Evolutionary conservation across 2,888 invertebrate genomes (phyloP).

Genomic region (Rhyacophila evoluta): DNA sequence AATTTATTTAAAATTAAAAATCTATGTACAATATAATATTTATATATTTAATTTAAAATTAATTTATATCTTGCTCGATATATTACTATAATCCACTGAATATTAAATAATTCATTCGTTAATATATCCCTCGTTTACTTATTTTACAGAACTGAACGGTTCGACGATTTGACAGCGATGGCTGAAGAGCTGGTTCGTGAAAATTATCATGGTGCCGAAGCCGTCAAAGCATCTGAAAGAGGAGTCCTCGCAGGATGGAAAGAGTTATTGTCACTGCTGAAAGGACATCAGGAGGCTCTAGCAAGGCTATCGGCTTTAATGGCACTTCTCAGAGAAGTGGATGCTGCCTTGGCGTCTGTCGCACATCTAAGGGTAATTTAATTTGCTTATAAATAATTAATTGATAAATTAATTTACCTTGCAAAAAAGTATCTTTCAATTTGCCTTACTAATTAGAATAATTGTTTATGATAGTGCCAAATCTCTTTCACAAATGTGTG

Average conservation of each 20-base stretch:
- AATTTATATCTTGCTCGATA: too few species aligned
- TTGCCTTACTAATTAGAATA: background rate
- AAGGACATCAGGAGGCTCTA: conserved; percentile 83
- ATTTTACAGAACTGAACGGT: conserved; percentile 82
- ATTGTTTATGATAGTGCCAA: background rate
- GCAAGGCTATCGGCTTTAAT: conserved; percentile 86
- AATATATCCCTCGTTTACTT: too few species aligned
- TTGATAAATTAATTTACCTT: too few species aligned
- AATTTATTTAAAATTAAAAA: too few species aligned
- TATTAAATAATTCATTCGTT: too few species aligned
- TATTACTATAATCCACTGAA: too few species aligned
- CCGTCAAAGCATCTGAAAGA: conserved; percentile 77
- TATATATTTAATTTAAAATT: too few species aligned
- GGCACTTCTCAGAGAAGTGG: conserved; percentile 91
- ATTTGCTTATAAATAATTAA: too few species aligned
- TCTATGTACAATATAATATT: too few species aligned
- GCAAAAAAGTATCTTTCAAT: too few species aligned
- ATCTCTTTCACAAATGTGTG: background rate
- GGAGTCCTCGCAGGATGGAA: conserved; percentile 91
- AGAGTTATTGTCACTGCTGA: conserved; percentile 84
- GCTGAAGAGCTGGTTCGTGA: conserved; percentile 91
- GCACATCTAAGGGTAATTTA: conserved; percentile 82
- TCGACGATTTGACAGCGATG: conserved; percentile 94
- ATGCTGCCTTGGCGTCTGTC: conserved; percentile 87
- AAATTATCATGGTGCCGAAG: conserved; percentile 90